A percentile compares a stretch with the other conserved stretches of the same genome.
These are phyloP conservation scores for Glomeris marginata DNA, from an alignment of 2,888 invertebrate species.

Conservation along the genomic window DNA sequence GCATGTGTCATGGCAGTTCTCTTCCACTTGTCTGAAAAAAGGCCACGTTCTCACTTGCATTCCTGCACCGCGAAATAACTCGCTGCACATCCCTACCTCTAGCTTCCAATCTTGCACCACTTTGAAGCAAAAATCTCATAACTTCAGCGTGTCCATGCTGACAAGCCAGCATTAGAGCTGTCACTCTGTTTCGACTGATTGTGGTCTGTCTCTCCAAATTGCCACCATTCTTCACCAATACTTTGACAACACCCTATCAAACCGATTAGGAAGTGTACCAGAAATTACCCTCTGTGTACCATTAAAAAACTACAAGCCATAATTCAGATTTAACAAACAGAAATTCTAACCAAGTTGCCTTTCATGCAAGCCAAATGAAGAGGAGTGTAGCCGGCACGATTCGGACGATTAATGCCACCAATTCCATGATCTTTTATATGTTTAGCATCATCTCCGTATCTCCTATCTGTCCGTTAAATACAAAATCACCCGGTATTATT, in stretches of 20 bases:
- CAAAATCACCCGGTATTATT: conserved; percentile 8
- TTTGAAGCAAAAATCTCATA: conserved; percentile 30
- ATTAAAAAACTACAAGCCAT: no score
- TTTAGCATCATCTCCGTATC: conserved; percentile 13
- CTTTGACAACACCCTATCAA: conserved; percentile 28
- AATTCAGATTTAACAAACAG: no score
- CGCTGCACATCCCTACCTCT: conserved; percentile 22
- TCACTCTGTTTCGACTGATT: conserved; percentile 30
- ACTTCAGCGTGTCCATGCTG: conserved; percentile 31
- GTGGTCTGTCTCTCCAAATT: conserved; percentile 29
- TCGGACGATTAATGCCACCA: conserved; percentile 28
- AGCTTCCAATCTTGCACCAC: conserved; percentile 31
- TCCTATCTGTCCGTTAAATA: conserved; percentile 18
- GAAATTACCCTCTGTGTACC: no score
- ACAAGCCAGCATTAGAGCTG: conserved; percentile 35
- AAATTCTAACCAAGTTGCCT: conserved; percentile 27
- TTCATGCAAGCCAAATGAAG: conserved; percentile 30
- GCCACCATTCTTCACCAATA: conserved; percentile 28
- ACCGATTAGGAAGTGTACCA: no score
- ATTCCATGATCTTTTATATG: conserved; percentile 25
- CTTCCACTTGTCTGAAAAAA: conserved; percentile 32
- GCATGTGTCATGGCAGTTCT: conserved; percentile 37
- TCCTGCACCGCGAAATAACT: neutral
- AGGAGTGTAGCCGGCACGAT: conserved; percentile 28
- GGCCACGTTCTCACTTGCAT: neutral